Conservation (phyloP, 2,888 invertebrate genomes). For the Phengaris arion region DNA sequence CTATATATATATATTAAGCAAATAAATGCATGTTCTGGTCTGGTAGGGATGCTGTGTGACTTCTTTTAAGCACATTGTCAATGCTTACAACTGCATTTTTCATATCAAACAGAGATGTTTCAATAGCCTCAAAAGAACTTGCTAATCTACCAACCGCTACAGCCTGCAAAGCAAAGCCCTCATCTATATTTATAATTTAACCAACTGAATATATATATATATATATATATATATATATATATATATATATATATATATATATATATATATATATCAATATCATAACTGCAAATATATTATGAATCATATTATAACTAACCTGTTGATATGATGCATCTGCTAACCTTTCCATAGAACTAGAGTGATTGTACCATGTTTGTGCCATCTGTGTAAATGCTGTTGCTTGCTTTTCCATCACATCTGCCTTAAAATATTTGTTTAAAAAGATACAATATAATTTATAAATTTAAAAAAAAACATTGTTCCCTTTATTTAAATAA, state of each 20-base stretch:
- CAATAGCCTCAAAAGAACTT: conserved; percentile 59
- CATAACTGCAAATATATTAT: too few species aligned
- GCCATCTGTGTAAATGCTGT: conserved; percentile 62
- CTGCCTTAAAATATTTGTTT: conserved; percentile 48
- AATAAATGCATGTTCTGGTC: neutral
- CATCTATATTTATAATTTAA: too few species aligned
- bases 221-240: too few species aligned
- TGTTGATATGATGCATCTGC: conserved; percentile 69
- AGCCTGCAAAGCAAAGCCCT: conserved; percentile 55
- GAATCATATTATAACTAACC: conserved; percentile 44
- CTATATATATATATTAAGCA: too few species aligned
- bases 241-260: too few species aligned
- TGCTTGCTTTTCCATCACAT: conserved; percentile 65
- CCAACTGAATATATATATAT: too few species aligned
- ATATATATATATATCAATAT: too few species aligned
- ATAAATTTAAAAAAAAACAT: too few species aligned
- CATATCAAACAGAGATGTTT: conserved; percentile 58
- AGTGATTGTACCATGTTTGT: conserved; percentile 56
- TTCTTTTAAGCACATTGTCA: conserved; percentile 66
- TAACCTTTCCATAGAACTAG: conserved; percentile 59
- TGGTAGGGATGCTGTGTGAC: conserved; percentile 48
- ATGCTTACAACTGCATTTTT: conserved; percentile 65
- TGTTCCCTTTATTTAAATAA: too few species aligned
- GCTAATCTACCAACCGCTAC: conserved; percentile 63
- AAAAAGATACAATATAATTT: too few species aligned